Evolutionary conservation across 2,888 invertebrate genomes (phyloP), one percentile per base, ranked within the genome.

Genomic region (Eristalinus aeneus): DNA sequence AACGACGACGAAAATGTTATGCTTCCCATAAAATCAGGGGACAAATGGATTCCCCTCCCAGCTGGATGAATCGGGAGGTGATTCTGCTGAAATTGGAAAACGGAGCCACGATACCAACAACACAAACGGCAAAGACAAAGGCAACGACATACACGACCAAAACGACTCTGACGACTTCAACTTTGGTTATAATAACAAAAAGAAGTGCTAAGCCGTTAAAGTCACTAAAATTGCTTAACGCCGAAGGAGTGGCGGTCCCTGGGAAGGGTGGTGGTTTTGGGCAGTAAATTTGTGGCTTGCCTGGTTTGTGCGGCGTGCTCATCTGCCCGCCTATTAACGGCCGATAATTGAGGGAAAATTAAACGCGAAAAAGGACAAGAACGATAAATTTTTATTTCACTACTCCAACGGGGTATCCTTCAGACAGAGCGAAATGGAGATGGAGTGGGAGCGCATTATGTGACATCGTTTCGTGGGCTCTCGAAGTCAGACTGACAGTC

Each of bases 11-110:
- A 69, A 77, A 86, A 73, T 77, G 46, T 76, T 77, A 65, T 71
- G 77, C 54, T 67, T 67, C 61, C 71, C 77, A 82, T 82, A 86
- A 86, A 86, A 78, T 82, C 76, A 46, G 34, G 58, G 32, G 74
- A 82, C 71, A 82, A 86, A 82, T 86, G 81, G 81, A 64, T 54
- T 68, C 27, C 39, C 61, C 46, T 61, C 27, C 16, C 34, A 5
- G 27, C 27, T 5, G 2, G 27, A 34, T 46, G 36, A 63, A 36
- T 56, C 27, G 46, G 67, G 73, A 39, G 58, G 80, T 80, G 74
- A 56, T 69, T 74, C 64, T 34, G 63, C 3, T 16, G 22, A 46
- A 74, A 74, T 80, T 74, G 68, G 64, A 74, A 74, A 74, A 74
- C 53, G 39, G 53, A 36, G 60, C 65, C 54, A 27, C 27, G 27